phyloP scores from a whole-genome alignment of 2,888 invertebrate genomes.

The Cephus pulcher region DNA sequence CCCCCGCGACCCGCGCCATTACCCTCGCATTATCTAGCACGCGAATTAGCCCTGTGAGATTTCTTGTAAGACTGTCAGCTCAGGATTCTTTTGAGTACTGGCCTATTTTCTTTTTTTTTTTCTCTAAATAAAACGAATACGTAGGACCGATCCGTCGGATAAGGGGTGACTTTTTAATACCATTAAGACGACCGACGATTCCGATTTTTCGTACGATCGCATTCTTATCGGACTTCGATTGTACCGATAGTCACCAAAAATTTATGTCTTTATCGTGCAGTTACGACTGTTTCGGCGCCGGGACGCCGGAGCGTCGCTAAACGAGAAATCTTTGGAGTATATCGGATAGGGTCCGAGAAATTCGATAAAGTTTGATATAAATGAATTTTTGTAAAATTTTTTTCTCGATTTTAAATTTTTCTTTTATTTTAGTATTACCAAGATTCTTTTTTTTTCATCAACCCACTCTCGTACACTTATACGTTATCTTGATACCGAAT shows the following conservation, averaged over 20 bases:
- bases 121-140: background rate
- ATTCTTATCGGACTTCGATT: background rate
- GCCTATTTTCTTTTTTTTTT: constrained; percentile 48
- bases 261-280: constrained; percentile 1
- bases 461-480: background rate
- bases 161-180: background rate
- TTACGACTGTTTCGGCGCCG: constrained; percentile 28
- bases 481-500: background rate
- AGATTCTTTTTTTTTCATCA: background rate
- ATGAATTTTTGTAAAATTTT: background rate
- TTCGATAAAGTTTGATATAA: background rate
- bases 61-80: background rate
- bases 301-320: constrained; percentile 22
- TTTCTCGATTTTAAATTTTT: too few relatives aligned
- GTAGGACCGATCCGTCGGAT: background rate
- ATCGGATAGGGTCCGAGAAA: background rate
- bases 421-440: too few relatives aligned
- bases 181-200: background rate
- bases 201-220: background rate
- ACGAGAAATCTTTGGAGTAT: background rate
- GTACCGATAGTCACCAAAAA: background rate
- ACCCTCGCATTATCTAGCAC: constrained; percentile 59
- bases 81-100: background rate
- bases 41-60: constrained; percentile 63
- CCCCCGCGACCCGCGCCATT: constrained; percentile 41